phyloP scores from a whole-genome alignment of 2,113 vertebrate species.

The Tricholaema leucomelas region DNA sequence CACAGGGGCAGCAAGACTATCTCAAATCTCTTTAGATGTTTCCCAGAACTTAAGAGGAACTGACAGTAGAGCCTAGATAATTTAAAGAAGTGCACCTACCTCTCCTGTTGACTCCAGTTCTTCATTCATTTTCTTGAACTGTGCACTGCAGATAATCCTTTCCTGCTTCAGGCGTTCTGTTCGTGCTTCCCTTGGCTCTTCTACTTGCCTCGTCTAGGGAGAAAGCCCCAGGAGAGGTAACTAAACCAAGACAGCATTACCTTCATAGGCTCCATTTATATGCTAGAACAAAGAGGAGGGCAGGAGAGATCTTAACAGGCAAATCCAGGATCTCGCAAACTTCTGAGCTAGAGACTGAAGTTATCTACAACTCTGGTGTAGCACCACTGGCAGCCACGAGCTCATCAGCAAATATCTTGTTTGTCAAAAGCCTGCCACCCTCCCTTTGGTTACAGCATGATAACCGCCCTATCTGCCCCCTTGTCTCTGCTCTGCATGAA shows the following conservation, averaged over 20 bases:
- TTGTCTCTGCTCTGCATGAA: background rate
- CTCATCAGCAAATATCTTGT: background rate
- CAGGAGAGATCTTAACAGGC: background rate
- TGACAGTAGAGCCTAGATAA: fast-evolving
- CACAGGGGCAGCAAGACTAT: background rate
- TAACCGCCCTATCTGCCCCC: background rate
- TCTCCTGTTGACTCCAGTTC: conserved; percentile 58
- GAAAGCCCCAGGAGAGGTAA: conserved; percentile 22
- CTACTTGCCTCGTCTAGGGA: conserved; percentile 71
- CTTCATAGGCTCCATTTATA: background rate
- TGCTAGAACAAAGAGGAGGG: background rate
- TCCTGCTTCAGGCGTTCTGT: conserved; percentile 80
- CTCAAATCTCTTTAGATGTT: background rate
- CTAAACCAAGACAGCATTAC: background rate
- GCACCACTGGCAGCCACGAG: background rate
- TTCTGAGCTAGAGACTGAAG: background rate
- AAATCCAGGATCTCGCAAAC: background rate
- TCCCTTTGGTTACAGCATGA: background rate
- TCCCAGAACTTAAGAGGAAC: background rate
- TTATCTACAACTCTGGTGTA: background rate
- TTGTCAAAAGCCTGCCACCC: background rate
- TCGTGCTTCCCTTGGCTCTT: conserved; percentile 74
- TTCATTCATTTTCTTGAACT: conserved; percentile 28
- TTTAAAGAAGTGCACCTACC: conserved; percentile 65
- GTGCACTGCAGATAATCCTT: conserved; percentile 57